Percentiles rank a stretch among this genome's conserved stretches.
Evolutionary conservation across 2,888 invertebrate genomes (phyloP).

Genomic region (Dromius quadrimaculatus): DNA sequence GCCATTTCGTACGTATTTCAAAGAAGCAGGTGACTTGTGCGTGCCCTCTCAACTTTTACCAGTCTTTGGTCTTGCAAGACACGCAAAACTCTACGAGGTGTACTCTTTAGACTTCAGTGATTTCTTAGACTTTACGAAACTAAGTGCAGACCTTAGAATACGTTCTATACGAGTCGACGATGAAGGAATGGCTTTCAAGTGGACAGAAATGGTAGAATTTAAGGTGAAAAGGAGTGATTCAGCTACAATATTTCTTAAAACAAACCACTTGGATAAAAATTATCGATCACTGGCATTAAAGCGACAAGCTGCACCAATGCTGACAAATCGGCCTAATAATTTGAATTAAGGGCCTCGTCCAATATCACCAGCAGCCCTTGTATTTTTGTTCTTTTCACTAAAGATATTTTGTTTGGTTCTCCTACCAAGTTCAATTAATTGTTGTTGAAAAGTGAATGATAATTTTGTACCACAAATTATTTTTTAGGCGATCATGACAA

Average conservation of each 20-base stretch:
- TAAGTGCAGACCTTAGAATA: slow-evolving; percentile 34
- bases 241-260: slow-evolving; percentile 14
- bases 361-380: neutral
- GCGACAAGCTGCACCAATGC: slow-evolving; percentile 6
- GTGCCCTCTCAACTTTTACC: slow-evolving; percentile 44
- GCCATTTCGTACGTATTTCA: slow-evolving; percentile 34
- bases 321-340: no score
- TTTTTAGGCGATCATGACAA: no score
- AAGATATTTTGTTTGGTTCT: neutral
- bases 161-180: slow-evolving; percentile 6
- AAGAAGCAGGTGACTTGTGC: slow-evolving; percentile 36
- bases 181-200: slow-evolving; percentile 13
- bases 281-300: no score
- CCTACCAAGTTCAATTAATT: no score
- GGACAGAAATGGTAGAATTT: slow-evolving; percentile 16
- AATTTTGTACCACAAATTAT: no score
- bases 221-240: slow-evolving; percentile 7
- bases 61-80: slow-evolving; percentile 46
- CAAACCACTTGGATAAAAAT: slow-evolving; percentile 13
- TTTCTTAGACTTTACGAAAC: slow-evolving; percentile 44
- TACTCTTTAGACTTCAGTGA: slow-evolving; percentile 26
- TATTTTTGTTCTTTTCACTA: neutral
- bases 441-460: no score
- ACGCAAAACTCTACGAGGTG: slow-evolving; percentile 47
- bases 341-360: neutral